These are phyloP conservation scores for Phacellophora camtschatica DNA, from an alignment of 30 jellyfish, hydroid and myxozoan genomes.

Conservation along the genomic window DNA sequence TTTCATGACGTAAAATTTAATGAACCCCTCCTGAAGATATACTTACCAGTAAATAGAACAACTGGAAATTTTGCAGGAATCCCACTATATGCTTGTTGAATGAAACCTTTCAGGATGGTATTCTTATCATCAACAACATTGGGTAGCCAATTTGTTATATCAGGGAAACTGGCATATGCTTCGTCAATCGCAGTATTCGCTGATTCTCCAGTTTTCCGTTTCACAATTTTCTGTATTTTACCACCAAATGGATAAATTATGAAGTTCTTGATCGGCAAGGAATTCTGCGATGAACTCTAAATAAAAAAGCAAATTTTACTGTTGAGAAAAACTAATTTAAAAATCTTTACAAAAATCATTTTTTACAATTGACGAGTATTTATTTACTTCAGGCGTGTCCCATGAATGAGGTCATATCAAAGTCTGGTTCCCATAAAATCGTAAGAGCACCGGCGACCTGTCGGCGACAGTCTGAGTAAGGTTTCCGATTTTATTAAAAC, in stretches of 20 bases:
- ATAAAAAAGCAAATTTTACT: background rate
- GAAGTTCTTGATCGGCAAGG: background rate
- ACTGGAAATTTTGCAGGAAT: slow-evolving; percentile 68
- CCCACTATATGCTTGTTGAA: slow-evolving; percentile 30
- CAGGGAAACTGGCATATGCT: slow-evolving; percentile 50
- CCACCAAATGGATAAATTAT: slow-evolving; percentile 59
- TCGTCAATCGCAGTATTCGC: slow-evolving; percentile 5
- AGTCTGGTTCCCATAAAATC: too few species aligned
- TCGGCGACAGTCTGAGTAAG: too few species aligned
- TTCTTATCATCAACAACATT: slow-evolving; percentile 17
- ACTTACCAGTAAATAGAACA: slow-evolving; percentile 68
- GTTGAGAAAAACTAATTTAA: too few species aligned
- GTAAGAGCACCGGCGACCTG: too few species aligned
- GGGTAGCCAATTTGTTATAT: slow-evolving; percentile 45
- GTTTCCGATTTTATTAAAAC: too few species aligned
- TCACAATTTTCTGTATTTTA: slow-evolving; percentile 19
- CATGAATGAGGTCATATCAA: too few species aligned
- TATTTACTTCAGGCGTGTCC: too few species aligned
- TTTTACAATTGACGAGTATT: too few species aligned
- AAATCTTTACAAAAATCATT: too few species aligned
- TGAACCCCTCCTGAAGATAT: too few species aligned
- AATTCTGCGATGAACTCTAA: background rate
- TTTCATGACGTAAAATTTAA: too few species aligned
- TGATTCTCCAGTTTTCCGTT: slow-evolving; percentile 8
- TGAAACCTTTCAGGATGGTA: slow-evolving; percentile 20